Conservation (phyloP, 2,113 vertebrate genomes). For the Chionis minor region DNA sequence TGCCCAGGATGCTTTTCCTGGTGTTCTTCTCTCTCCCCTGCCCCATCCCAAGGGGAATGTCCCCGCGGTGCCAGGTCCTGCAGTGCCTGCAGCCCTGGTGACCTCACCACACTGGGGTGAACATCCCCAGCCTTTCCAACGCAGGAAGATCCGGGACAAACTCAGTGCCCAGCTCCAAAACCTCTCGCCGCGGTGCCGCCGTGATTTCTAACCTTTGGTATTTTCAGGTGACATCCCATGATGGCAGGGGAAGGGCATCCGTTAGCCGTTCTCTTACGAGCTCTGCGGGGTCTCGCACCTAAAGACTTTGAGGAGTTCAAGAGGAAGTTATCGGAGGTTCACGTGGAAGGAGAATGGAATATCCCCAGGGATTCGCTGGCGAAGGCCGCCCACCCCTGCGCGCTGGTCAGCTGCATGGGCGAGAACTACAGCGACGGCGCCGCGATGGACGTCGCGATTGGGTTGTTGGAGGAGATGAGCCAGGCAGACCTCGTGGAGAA, state of each 20-base stretch:
- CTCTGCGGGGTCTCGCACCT: neutral
- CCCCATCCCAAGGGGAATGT: too few relatives aligned
- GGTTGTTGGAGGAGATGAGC: neutral
- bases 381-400: accelerated
- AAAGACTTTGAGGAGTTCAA: neutral
- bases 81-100: neutral
- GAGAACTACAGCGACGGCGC: neutral
- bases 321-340: neutral
- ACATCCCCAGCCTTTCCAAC: neutral
- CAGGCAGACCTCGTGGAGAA: neutral
- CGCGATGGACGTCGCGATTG: accelerated
- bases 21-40: neutral
- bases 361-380: neutral
- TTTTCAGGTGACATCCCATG: neutral
- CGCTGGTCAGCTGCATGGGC: neutral
- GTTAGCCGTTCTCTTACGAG: neutral
- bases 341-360: neutral
- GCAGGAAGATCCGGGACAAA: neutral
- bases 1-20: neutral
- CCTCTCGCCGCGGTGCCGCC: accelerated
- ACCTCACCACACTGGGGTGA: too few relatives aligned
- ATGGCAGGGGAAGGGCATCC: neutral
- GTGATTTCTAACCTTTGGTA: neutral
- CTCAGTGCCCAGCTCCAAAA: neutral
- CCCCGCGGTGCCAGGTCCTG: neutral